Base-by-base conservation (phyloP, 2,888 invertebrate genomes). In the Ypsolopha scabrella region DNA sequence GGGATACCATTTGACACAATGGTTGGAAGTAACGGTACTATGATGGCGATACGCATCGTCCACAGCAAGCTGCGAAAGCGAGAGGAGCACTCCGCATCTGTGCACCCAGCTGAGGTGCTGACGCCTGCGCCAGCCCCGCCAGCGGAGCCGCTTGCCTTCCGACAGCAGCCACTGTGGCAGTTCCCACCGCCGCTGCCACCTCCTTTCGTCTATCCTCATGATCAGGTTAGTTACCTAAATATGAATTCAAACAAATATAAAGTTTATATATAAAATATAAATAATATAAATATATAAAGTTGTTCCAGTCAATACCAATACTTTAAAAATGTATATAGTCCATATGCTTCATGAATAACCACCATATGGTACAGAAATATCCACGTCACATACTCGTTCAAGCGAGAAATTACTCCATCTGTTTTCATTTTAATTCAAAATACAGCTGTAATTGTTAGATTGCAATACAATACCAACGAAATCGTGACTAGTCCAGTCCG, bases 41-140 rank as follows among this genome's bases (percentile, higher is more conserved):
- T 94, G 91, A 92, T 93, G 87, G 93, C 94, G 80, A 93, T 94
- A 80, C 94, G 94, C 87, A 92, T 94, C 91, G 94, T 94, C 87
- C 94, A 94, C 91, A 94, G 94, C 87, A 94, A 94, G 89, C 90
- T 94, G 87, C 90, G 94, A 72, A 94, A 94, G 87, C 90, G 94
- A 65, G 94, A 94, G 82, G 94, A 94, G 75, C 90, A 91, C 79
- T 89, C 90, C 60, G 90, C 91, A 68, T 89, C 90, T 67, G 90
- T 90, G 61, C 92, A 91, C 67, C 91, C 92, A 54, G 89, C 91
- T 60, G 90, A 89, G 69, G 89, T 91, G 58, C 88, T 91, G 58
- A 89, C 90, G 63, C 87, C 89, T 62, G 80, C 89, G 52, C 80
- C 81, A 60, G 74, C 73, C 58, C 68, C 75, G 55, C 75, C 77